Evolutionary conservation across 2,888 invertebrate genomes (phyloP).

Genomic region (Cheilosia soror): DNA sequence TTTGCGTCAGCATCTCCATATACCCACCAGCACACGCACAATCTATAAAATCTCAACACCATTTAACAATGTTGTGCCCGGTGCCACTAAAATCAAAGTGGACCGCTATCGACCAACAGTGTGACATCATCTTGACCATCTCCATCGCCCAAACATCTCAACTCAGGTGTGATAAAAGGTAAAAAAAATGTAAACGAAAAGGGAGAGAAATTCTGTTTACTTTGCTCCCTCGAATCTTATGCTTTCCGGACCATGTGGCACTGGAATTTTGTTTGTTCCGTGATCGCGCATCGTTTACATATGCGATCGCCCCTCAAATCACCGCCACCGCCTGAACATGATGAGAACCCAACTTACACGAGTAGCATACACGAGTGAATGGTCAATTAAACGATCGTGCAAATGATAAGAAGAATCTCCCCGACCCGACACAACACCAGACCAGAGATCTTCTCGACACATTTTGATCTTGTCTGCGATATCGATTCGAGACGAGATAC

Average conservation of each 20-base stretch:
- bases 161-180: constrained; percentile 13
- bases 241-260: constrained; percentile 27
- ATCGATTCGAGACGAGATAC: background rate
- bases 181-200: background rate
- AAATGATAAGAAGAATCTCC: constrained; percentile 38
- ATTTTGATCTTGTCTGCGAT: constrained; percentile 36
- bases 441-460: constrained; percentile 33
- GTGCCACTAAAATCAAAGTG: constrained; percentile 45
- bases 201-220: background rate
- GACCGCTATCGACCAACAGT: constrained; percentile 27
- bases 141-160: constrained; percentile 17
- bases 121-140: constrained; percentile 57
- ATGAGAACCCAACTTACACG: constrained; percentile 39
- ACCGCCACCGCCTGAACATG: constrained; percentile 13
- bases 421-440: constrained; percentile 16
- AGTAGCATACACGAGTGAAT: constrained; percentile 68
- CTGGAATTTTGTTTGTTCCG: constrained; percentile 35
- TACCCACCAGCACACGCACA: constrained; percentile 2
- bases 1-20: background rate
- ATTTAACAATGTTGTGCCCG: constrained; percentile 23
- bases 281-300: constrained; percentile 48
- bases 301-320: background rate
- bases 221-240: background rate
- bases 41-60: constrained; percentile 46
- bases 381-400: constrained; percentile 69